Evolutionary conservation across 2,797 vertebrate genomes (phyloP).

Genomic region (Rhinophrynus dorsalis): DNA sequence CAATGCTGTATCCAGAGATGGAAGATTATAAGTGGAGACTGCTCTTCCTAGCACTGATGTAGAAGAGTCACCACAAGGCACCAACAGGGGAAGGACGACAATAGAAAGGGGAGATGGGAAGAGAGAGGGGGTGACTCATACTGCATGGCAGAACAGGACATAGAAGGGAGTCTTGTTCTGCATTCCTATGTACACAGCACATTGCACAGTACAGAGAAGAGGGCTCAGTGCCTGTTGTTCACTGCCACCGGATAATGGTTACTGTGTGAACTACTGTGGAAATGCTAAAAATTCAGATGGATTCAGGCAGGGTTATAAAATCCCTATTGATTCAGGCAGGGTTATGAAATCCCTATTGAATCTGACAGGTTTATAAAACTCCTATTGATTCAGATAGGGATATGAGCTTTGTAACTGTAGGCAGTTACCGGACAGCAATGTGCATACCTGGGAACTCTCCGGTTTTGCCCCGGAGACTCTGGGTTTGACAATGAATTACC

Average conservation of each 20-base stretch:
- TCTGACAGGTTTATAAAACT: too few species aligned
- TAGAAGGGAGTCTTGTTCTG: conserved; percentile 41
- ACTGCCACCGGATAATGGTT: not conserved
- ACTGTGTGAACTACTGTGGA: too few species aligned
- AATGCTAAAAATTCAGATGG: too few species aligned
- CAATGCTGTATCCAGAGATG: not conserved
- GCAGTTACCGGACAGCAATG: too few species aligned
- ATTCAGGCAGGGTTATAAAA: not conserved
- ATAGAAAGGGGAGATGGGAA: conserved; percentile 23
- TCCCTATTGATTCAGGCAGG: not conserved
- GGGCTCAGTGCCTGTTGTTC: not conserved
- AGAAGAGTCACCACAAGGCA: conserved; percentile 20
- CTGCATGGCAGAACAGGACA: conserved; percentile 38
- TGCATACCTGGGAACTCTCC: too few species aligned
- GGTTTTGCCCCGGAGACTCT: too few species aligned
- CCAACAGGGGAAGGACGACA: conserved; percentile 7
- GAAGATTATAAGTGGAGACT: not conserved
- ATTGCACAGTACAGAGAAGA: conserved; percentile 14
- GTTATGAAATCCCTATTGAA: too few species aligned
- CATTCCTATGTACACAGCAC: conserved; percentile 41
- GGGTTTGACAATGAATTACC: too few species aligned
- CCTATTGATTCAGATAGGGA: too few species aligned
- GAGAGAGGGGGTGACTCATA: conserved; percentile 28
- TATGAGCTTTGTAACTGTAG: too few species aligned
- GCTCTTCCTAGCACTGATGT: not conserved